Evolutionary conservation across 1,140 invertebrate species (phyloP), one percentile per base, ranked within the genome.

Genomic region (Mizuhopecten yessoensis): DNA sequence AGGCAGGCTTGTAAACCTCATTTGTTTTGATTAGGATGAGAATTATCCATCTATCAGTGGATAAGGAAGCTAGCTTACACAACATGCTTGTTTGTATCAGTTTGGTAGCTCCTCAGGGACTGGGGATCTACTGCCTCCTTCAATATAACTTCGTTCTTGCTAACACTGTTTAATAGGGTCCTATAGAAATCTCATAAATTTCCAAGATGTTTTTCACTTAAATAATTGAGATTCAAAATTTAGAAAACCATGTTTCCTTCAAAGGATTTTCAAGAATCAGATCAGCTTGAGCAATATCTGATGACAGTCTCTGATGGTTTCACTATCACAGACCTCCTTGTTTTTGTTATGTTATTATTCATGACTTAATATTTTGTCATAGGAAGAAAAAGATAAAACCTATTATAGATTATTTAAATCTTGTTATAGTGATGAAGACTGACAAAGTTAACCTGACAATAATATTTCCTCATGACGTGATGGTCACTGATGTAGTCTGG

Each of bases 21-120:
- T 75, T n/a, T 75, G 57, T 29, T 75, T 75, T 75, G 57, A 75
- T 75, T 75, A 75, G 17, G 57, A 29, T 75, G n/a, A 29, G 57
- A 75, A 29, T 75, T 5, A 17, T 75, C 11, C 57, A 75, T 75
- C 23, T 29, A 29, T 75, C 57, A 75, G 23, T 29, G n/a, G n/a
- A n/a, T 5, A 29, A 29, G 7, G n/a, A 17, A 17, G 17, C 29
- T 10, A 20, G 45, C 15, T 49, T 49, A 49, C 1, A 49, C 45
- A 15, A 49, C 45, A 15, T n/a, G n/a, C n/a, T n/a, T n/a, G n/a
- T n/a, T 49, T 2, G 45, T 49, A 49, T 49, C 45, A 13, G 45
- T n/a, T n/a, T n/a, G n/a, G 5, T 5, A 29, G 57, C 57, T 75
- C 57, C 42, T 45, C 9, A n/a, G n/a, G n/a, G n/a, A n/a, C n/a